Evolutionary conservation across 30 jellyfish, hydroid and myxozoan species (phyloP), one percentile per base, ranked within the genome.

Genomic region (Hydractinia echinata): DNA sequence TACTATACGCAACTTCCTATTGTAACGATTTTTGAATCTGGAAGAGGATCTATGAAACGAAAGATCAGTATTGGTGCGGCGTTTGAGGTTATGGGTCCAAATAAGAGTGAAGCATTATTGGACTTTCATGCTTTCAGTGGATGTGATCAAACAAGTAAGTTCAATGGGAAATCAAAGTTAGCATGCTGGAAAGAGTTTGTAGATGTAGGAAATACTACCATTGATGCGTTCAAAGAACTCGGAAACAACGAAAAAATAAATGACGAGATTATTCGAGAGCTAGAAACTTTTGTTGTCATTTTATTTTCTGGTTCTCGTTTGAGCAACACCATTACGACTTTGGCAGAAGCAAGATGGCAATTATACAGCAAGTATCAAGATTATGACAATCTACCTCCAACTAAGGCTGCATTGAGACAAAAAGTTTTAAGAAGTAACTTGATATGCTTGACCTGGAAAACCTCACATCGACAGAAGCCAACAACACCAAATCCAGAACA

Each of bases 81-180:
- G 48, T 67, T 10, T 67, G 77, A 67, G 77, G 48, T 67, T 10
- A 10, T 67, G 77, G 44, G 77, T 67, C 77, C 77, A 10, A 20
- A 67, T 10, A 10, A 10, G 19, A 10, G 77, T 67, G 77, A 14
- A 10, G 77, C 44, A 10, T 67, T 67, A 20, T 10, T 67, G 48
- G 77, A 44, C 14, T 67, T 67, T 19, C 77, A 67, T 20, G 77
- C 48, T 67, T 67, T 67, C 48, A 67, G 44, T 20, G 77, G 77
- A 20, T 67, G 77, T 20, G 77, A 67, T 9, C 13, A 67, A 8
- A n/a, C n/a, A n/a, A n/a, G n/a, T n/a, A n/a, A n/a, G n/a, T n/a
- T n/a, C n/a, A n/a, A n/a, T n/a, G n/a, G n/a, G n/a, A n/a, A n/a
- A n/a, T n/a, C n/a, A n/a, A n/a, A n/a, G n/a, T n/a, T n/a, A n/a